phyloP scores from a whole-genome alignment of 2,113 vertebrate genomes.

The Chionis minor region DNA sequence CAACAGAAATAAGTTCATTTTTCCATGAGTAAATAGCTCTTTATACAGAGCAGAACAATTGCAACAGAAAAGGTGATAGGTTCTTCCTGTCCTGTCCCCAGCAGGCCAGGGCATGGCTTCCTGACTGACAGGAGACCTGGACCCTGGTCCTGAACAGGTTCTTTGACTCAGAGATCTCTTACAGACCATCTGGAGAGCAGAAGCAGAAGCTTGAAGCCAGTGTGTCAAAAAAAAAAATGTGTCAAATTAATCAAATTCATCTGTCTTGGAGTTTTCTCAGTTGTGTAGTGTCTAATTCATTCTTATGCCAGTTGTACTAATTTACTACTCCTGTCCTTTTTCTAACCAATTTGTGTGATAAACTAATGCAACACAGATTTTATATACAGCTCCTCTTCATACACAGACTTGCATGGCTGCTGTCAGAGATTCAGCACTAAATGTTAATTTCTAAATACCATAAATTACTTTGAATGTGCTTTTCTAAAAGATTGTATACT shows the following conservation, averaged over 20 bases:
- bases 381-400: background rate
- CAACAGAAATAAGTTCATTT: background rate
- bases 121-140: background rate
- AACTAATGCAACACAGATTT: background rate
- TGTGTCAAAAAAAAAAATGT: background rate
- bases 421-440: background rate
- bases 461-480: background rate
- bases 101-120: background rate
- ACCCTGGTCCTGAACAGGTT: background rate
- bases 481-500: background rate
- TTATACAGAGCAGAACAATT: background rate
- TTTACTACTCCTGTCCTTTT: background rate
- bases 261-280: background rate
- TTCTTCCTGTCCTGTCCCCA: background rate
- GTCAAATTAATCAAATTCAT: background rate
- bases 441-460: background rate
- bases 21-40: background rate
- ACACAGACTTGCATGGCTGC: background rate
- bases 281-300: background rate
- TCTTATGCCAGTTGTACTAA: background rate
- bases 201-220: background rate
- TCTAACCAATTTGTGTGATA: background rate
- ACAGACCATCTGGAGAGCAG: background rate
- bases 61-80: background rate
- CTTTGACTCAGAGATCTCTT: background rate